Percentiles rank a stretch among this genome's conserved stretches.
These are phyloP conservation scores for Heliconius himera DNA, from an alignment of 1,140 invertebrate genomes.

Conservation along the genomic window DNA sequence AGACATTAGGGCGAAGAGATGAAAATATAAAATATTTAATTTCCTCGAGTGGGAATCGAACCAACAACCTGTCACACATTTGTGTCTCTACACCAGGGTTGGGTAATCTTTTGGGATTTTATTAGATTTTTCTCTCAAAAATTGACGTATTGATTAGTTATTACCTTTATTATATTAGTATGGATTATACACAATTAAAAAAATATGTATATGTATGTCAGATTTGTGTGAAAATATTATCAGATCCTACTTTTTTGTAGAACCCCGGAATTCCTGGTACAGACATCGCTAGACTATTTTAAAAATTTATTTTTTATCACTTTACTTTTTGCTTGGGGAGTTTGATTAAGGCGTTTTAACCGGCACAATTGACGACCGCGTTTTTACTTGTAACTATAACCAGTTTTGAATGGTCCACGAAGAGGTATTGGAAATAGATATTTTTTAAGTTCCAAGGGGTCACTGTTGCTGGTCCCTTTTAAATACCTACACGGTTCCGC, in stretches of 20 bases:
- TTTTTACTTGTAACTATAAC: constrained; percentile 37
- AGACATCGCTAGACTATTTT: constrained; percentile 28
- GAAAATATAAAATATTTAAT: no score
- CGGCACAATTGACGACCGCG: constrained; percentile 47
- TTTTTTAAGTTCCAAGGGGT: constrained; percentile 29
- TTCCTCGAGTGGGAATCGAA: no score
- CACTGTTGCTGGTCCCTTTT: constrained; percentile 38
- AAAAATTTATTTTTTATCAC: constrained; percentile 43
- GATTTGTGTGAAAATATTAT: not conserved
- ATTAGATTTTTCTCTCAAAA: no score
- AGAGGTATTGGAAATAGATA: not conserved
- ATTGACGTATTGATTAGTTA: no score
- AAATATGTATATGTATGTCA: not conserved
- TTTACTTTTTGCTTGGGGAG: constrained; percentile 45
- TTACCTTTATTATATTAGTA: no score
- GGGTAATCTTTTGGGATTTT: no score
- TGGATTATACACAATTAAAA: not conserved
- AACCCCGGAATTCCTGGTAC: constrained; percentile 8
- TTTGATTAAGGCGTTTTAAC: constrained; percentile 63
- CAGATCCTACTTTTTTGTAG: not conserved
- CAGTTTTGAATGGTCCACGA: constrained; percentile 41
- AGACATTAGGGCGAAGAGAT: no score
- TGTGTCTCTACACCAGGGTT: no score
- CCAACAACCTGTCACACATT: no score
- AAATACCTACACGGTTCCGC: constrained; percentile 51